A percentile compares a stretch with the other conserved stretches of the same genome.
These are phyloP conservation scores for Gymnoscelis rufifasciata DNA, from an alignment of 2,888 invertebrate species.

Conservation along the genomic window DNA sequence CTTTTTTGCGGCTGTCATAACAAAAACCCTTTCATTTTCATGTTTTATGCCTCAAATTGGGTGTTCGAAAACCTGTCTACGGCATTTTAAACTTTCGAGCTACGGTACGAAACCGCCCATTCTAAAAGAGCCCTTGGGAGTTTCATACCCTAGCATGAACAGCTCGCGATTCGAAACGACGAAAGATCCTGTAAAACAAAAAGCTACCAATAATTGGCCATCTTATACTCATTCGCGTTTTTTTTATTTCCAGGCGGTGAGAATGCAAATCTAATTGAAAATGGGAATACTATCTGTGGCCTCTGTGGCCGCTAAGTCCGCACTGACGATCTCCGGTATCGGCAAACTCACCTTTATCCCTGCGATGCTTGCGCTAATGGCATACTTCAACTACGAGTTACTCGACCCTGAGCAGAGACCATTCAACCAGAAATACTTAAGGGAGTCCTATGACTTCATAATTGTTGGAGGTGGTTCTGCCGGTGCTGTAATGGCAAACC, in stretches of 20 bases:
- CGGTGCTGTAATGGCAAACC: slow-evolving; percentile 89
- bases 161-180: no score
- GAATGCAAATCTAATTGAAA: slow-evolving; percentile 38
- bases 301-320: slow-evolving; percentile 84
- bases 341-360: slow-evolving; percentile 87
- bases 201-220: no score
- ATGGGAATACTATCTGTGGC: slow-evolving; percentile 74
- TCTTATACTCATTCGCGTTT: no score
- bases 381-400: slow-evolving; percentile 91
- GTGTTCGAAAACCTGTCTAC: neutral
- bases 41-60: neutral
- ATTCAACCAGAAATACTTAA: slow-evolving; percentile 82
- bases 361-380: slow-evolving; percentile 85
- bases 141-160: no score
- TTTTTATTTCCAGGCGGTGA: slow-evolving; percentile 38
- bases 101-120: no score
- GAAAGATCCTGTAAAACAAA: no score
- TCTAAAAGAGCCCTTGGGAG: no score
- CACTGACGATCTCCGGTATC: slow-evolving; percentile 83
- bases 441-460: slow-evolving; percentile 88
- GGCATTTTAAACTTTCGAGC: no score
- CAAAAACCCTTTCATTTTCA: neutral
- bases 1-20: slow-evolving; percentile 10
- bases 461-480: slow-evolving; percentile 91
- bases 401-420: slow-evolving; percentile 91